Conservation (phyloP, 2,113 vertebrate species). For the Campylomormyrus tamandua region DNA sequence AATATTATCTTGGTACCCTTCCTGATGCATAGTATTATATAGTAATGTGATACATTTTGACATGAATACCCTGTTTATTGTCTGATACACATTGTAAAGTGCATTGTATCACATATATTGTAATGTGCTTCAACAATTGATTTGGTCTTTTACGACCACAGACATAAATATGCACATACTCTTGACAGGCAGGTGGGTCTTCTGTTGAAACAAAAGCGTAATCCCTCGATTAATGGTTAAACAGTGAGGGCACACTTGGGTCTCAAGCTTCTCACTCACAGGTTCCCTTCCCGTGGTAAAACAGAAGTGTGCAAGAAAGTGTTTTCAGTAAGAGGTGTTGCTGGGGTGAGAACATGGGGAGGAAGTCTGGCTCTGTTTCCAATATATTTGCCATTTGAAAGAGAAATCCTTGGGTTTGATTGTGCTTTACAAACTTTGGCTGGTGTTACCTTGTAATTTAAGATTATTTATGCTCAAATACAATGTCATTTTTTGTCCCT, state of each 20-base stretch:
- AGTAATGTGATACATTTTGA: background rate
- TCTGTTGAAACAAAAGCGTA: background rate
- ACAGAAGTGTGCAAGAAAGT: background rate
- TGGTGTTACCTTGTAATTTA: background rate
- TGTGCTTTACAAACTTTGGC: background rate
- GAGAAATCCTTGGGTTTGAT: background rate
- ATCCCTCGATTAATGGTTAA: background rate
- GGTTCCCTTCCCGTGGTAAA: background rate
- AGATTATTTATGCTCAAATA: background rate
- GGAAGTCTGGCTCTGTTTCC: background rate
- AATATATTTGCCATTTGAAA: background rate
- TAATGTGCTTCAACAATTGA: background rate
- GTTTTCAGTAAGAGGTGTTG: background rate
- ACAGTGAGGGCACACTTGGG: background rate
- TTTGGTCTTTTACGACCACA: background rate
- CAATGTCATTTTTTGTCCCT: slow-evolving; percentile 31
- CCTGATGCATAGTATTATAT: background rate
- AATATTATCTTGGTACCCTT: background rate
- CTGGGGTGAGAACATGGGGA: background rate
- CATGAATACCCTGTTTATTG: background rate
- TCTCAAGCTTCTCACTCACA: background rate
- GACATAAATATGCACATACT: background rate
- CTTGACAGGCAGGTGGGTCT: background rate
- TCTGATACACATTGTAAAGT: background rate
- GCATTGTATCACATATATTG: background rate